These are phyloP conservation scores for Plectrocnemia conspersa DNA, from an alignment of 1,140 invertebrate genomes.

Conservation along the genomic window DNA sequence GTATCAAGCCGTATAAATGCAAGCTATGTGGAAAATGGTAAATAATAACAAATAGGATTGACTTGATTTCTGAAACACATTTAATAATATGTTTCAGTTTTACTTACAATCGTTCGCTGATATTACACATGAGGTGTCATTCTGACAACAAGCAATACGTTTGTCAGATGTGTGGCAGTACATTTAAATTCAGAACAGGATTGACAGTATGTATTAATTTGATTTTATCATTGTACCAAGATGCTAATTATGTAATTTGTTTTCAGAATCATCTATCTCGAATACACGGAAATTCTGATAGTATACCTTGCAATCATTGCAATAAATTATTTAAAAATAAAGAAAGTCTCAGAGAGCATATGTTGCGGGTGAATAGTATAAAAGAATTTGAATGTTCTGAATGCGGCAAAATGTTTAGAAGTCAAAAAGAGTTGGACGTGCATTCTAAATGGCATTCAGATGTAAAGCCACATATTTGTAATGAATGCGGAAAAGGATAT, in stretches of 20 bases:
- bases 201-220: neutral
- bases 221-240: neutral
- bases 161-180: neutral
- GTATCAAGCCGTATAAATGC: conserved; percentile 2
- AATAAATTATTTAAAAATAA: conserved; percentile 38
- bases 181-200: neutral
- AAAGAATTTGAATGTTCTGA: conserved; percentile 58
- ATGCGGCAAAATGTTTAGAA: conserved; percentile 60
- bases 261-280: conserved; percentile 28
- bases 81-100: conserved; percentile 1
- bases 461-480: conserved; percentile 60
- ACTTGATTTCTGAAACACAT: neutral
- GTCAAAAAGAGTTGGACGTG: conserved; percentile 74
- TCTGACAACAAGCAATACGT: neutral
- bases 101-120: neutral
- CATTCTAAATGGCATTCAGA: conserved; percentile 58
- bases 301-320: conserved; percentile 43
- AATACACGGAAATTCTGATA: conserved; percentile 12
- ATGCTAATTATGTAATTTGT: too few relatives aligned
- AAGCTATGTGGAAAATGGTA: neutral
- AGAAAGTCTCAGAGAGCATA: conserved; percentile 38
- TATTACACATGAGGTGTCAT: neutral
- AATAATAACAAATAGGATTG: neutral
- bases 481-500: conserved; percentile 68
- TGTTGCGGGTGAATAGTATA: conserved; percentile 41